These are phyloP conservation scores for Thymelicus sylvestris DNA, from an alignment of 2,888 invertebrate species.

Conservation along the genomic window DNA sequence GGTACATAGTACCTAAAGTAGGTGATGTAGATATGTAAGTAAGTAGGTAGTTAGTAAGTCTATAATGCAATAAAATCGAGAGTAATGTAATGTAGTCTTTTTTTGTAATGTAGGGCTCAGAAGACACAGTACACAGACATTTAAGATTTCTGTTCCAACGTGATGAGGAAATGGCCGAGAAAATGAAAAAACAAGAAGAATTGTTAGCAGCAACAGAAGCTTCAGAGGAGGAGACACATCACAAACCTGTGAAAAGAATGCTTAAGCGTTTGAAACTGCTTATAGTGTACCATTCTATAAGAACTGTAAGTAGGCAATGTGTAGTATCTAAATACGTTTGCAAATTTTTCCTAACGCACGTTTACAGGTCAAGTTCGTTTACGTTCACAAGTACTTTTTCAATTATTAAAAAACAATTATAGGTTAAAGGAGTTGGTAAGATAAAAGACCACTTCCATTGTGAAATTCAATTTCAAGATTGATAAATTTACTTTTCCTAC, in stretches of 20 bases:
- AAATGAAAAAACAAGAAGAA: constrained; percentile 54
- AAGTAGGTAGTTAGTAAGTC: no score
- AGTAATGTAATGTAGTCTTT: background rate
- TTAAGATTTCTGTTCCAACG: constrained; percentile 65
- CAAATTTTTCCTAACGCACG: background rate
- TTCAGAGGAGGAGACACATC: constrained; percentile 47
- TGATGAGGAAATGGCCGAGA: constrained; percentile 62
- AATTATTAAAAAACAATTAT: no score
- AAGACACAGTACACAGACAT: constrained; percentile 76
- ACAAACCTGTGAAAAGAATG: constrained; percentile 56
- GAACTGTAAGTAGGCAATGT: constrained; percentile 58
- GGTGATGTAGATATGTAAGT: no score
- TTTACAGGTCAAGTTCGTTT: no score
- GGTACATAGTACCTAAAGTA: no score
- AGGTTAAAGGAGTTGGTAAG: no score
- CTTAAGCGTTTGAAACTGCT: constrained; percentile 70
- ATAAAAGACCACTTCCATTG: no score
- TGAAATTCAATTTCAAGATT: no score
- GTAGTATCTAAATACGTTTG: background rate
- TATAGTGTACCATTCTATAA: constrained; percentile 75
- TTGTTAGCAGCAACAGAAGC: constrained; percentile 38
- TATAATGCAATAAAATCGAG: no score
- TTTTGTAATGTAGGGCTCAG: constrained; percentile 68
- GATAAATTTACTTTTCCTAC: no score
- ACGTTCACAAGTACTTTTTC: no score